phyloP scores from a whole-genome alignment of 2,888 invertebrate species.

The Penaeus monodon region DNA sequence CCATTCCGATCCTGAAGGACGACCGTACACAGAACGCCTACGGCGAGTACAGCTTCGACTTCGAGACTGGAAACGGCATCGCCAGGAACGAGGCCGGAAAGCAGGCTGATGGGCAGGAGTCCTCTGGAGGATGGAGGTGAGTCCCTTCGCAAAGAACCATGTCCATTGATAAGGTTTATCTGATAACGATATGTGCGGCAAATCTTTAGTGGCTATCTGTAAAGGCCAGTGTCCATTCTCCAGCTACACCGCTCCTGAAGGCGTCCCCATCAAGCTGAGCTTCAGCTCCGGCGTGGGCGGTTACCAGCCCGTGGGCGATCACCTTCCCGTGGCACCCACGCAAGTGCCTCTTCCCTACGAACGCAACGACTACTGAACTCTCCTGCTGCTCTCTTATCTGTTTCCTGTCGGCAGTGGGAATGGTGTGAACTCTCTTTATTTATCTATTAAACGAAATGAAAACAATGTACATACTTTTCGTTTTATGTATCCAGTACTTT shows the following conservation, averaged over 20 bases:
- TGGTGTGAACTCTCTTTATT: no score
- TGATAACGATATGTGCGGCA: no score
- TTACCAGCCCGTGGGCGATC: neutral
- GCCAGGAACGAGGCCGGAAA: neutral
- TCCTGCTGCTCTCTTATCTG: no score
- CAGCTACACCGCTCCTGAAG: constrained; percentile 14
- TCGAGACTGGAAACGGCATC: constrained; percentile 3
- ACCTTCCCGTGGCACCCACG: neutral
- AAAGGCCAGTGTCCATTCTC: neutral
- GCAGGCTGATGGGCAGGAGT: constrained; percentile 3
- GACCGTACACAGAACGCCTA: neutral
- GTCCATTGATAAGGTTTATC: no score
- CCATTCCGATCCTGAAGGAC: constrained; percentile 8
- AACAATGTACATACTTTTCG: no score
- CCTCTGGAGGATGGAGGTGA: constrained; percentile 6
- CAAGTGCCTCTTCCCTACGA: constrained; percentile 1
- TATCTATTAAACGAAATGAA: no score
- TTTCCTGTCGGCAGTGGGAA: no score
- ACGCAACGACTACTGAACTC: no score
- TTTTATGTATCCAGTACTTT: no score
- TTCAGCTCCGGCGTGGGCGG: neutral
- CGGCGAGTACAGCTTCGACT: neutral
- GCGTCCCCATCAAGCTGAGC: neutral
- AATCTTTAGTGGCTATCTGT: neutral
- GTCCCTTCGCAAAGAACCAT: neutral